Base-by-base conservation (phyloP, 2,888 invertebrate genomes). In the Suillia variegata region DNA sequence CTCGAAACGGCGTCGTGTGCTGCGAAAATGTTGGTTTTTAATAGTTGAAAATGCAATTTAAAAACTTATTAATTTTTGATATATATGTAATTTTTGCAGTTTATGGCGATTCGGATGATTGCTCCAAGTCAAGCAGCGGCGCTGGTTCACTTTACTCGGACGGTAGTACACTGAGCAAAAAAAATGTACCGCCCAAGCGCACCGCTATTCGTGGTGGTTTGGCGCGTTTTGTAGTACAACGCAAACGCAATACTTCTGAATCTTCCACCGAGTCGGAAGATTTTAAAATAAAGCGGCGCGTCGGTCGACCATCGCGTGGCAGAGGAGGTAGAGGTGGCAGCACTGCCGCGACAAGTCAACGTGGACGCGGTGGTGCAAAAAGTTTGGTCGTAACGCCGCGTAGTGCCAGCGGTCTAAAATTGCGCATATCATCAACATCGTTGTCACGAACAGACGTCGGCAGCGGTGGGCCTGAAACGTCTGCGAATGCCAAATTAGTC, bases 181-280 rank as follows among this genome's bases (percentile, higher is more conserved):
- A n/a, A n/a, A n/a, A n/a, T n/a, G n/a, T n/a, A n/a, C n/a, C n/a
- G n/a, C n/a, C n/a, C n/a, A n/a, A n/a, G n/a, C n/a, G 1, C 26
- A 26, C 6, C 10, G 26, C 5, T 26, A 6, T 10, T 26, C 26
- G 10, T 6, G 6, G 26, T 10, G 26, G 38, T 38, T 4, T 4
- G n/a, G 4, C 6, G n/a, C 38, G 38, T 38, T n/a, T n/a, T 4
- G 38, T n/a, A n/a, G 13, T 8, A 8, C 10, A 38, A n/a, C 22
- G 48, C n/a, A 20, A 15, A 48, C 13, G 4, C 38, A n/a, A 31
- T 64, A 55, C n/a, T 42, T 71, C 71, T 2, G 71, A 74, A 21
- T 69, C 67, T 1, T 71, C 74, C 10, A 73, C 71, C 5, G 74
- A 73, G 38, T 49, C 53, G 2, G 71, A 74, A 5, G 71, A 71